These are phyloP conservation scores for Lepus americanus DNA, from an alignment of 2,113 vertebrate genomes.

Conservation along the genomic window DNA sequence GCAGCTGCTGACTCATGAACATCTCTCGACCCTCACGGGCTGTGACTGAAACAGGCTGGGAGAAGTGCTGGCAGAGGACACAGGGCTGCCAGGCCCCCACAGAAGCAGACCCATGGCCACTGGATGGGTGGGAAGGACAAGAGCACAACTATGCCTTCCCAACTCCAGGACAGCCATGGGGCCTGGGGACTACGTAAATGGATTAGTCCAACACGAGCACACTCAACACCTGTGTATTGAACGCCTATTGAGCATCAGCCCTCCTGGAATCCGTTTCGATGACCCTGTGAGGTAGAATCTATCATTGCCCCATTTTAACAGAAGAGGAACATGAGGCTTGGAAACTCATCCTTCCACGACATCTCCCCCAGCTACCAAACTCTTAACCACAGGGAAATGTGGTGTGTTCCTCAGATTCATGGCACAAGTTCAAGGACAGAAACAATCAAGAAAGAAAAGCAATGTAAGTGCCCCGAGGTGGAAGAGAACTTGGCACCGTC, in stretches of 20 bases:
- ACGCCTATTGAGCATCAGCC: background rate
- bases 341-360: no score
- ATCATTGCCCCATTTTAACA: background rate
- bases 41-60: slow-evolving; percentile 74
- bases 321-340: background rate
- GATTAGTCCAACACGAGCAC: background rate
- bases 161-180: background rate
- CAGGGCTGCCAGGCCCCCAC: slow-evolving; percentile 58
- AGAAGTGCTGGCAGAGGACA: slow-evolving; percentile 73
- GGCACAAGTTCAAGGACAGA: background rate
- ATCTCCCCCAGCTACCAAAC: background rate
- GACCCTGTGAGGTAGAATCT: background rate
- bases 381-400: background rate
- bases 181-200: fast-evolving
- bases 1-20: slow-evolving; percentile 83
- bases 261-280: background rate
- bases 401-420: background rate
- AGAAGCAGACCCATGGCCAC: background rate
- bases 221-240: background rate
- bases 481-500: background rate
- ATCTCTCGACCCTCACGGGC: slow-evolving; percentile 83
- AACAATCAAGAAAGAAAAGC: background rate
- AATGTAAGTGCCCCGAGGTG: background rate
- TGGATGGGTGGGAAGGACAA: background rate
- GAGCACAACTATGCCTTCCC: background rate